Evolutionary conservation across 2,797 vertebrate species (phyloP).

Genomic region (Prionace glauca): DNA sequence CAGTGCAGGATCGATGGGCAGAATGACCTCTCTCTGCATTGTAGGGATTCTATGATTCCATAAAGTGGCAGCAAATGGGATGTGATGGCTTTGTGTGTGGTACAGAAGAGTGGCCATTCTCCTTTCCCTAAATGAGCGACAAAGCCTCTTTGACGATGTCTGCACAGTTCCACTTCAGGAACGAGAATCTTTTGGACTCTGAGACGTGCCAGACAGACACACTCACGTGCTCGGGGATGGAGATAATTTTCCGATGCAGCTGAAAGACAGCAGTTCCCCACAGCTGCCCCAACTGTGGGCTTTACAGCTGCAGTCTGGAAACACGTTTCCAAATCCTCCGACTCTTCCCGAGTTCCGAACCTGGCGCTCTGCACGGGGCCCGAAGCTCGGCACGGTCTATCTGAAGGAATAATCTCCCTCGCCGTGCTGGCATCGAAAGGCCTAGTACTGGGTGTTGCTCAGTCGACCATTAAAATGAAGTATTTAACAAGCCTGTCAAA

Average conservation of each 20-base stretch:
- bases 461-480: constrained; percentile 39
- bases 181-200: neutral
- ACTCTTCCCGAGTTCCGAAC: too few species aligned
- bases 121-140: neutral
- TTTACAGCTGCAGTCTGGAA: neutral
- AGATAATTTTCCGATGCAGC: neutral
- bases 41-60: too few species aligned
- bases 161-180: neutral
- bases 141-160: neutral
- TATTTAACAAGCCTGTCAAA: constrained; percentile 47
- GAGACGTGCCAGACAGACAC: neutral
- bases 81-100: neutral
- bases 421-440: neutral
- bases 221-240: neutral
- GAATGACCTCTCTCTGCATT: neutral
- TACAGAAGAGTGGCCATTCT: neutral
- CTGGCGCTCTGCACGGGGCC: neutral
- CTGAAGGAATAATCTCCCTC: neutral
- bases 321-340: neutral
- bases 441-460: neutral
- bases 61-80: too few species aligned
- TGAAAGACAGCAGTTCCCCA: neutral
- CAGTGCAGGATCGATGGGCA: too few species aligned
- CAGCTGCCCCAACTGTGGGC: neutral
- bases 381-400: neutral